Evolutionary conservation across 2,797 vertebrate species (phyloP), one percentile per base, ranked within the genome.

Genomic region (Rhincodon typus): DNA sequence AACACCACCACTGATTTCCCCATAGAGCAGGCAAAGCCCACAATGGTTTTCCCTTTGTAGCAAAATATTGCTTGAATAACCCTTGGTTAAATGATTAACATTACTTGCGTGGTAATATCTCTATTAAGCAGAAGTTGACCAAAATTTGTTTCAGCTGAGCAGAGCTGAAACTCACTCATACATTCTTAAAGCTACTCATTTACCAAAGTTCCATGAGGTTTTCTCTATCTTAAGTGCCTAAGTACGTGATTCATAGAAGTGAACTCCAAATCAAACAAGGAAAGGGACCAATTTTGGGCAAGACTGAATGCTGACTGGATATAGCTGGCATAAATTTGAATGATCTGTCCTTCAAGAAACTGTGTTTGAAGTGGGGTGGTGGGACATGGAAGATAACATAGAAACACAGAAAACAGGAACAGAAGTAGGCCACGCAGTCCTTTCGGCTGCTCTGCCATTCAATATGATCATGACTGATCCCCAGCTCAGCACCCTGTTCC

Each of bases 1-100:
- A 69, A 30, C 90, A 82, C 13, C 87, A 79, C 42, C 66, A 69
- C 79, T 72, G 50, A 94, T 74, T 94, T 70, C 94, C 94, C 94
- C 38, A 94, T 4, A 74, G 69, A 74, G 27, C 69, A 25, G 15
- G 72, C 25, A 72, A 94, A 72, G n/a, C 69, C 69, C 50, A 38
- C 67, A 72, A 53, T 74, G 25, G 38, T 50, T 70, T 53, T 74
- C 46, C 50, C 94, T 74, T 46, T 30, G 42, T 70, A 53, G 70
- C 25, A 74, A 91, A 93, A 42, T 72, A 53, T 46, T 94, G 74
- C 50, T 90, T 15, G 12, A 90, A 90, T 90, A 90, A 90, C 62
- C 30, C 53, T 72, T 19, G 69, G 46, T 42, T 94, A 70, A 93
- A 93, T 34, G 42, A 74, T 74, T 94, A 94, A 74, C 42, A 94